Base-by-base conservation (phyloP, 2,888 invertebrate species). In the Nycteola revayana region DNA sequence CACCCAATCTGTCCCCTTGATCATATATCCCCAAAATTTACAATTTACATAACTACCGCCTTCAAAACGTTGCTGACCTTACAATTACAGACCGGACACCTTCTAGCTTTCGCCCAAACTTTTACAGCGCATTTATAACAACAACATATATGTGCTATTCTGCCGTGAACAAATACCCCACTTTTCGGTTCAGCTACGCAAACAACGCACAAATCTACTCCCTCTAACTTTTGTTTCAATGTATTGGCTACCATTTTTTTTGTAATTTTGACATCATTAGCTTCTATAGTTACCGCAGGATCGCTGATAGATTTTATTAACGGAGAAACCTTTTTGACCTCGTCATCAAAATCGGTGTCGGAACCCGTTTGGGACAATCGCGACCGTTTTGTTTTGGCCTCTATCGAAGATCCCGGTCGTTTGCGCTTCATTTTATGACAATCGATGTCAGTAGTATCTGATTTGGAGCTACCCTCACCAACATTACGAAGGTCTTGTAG, bases 111-210 rank as follows among this genome's bases (percentile, higher is more conserved):
- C 7, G 86, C 85, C 92, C 93, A 93, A 0, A 92, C 91, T 56
- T 90, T 91, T 24, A 92, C 86, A 0, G 93, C 93, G 67, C 94
- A 94, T 33, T 87, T 90, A 53, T 94, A 94, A 59, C 94, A 94
- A 48, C 93, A 93, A 60, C 92, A 93, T 45, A 92, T 91, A 42
- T 94, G 94, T 0, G 91, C 91, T 34, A 91, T 90, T 25, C 90
- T 81, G 0, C 92, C 92, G 61, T 94, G 94, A 0, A 93, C 90
- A 58, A 94, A 94, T 21, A 92, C 91, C 0, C 92, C 92, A 33
- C 93, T 90, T 64, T 93, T 93, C 0, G 93, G 92, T 28, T 89
- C 90, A 1, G 78, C 69, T 11, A 90, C 86, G 59, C 94, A 94
- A 9, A 91, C 85, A 11, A 93, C 90, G 60, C 94, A 94, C 60